Conservation (phyloP, 64 coral and sea anemone species). For the Stichodactyla helianthus region DNA sequence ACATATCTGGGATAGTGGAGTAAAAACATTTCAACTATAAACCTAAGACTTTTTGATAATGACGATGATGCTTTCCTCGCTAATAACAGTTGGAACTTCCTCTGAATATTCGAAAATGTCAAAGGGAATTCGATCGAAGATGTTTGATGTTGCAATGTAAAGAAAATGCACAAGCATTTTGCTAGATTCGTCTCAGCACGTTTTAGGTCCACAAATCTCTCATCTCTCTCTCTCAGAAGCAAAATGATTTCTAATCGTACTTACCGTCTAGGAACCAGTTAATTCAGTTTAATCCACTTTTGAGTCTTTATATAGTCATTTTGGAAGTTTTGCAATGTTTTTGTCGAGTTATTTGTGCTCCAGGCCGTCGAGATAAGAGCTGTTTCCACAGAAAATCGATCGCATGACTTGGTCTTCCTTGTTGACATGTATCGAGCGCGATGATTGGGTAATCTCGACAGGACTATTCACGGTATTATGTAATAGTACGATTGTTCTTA, state of each 20-base stretch:
- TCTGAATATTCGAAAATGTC: background rate
- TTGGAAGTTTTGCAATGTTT: background rate
- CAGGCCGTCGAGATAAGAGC: background rate
- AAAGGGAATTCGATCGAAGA: background rate
- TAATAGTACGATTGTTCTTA: background rate
- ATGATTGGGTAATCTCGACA: background rate
- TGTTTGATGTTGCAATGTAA: background rate
- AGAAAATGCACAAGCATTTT: background rate
- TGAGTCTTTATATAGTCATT: background rate
- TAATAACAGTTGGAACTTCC: background rate
- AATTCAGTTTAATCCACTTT: background rate
- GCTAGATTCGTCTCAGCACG: background rate
- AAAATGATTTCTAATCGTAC: background rate
- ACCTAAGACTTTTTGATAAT: background rate
- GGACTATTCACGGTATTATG: background rate
- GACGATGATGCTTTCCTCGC: background rate
- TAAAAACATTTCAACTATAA: background rate
- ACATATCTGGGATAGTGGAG: background rate
- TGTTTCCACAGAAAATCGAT: background rate
- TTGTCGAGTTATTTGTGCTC: background rate
- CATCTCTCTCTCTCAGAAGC: background rate
- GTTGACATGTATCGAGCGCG: constrained; percentile 1
- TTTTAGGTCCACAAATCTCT: background rate
- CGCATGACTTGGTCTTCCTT: background rate
- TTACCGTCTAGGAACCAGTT: background rate